Evolutionary conservation across 1,140 invertebrate species (phyloP).

Genomic region (Pachyrhynchus sulphureomaculatus): DNA sequence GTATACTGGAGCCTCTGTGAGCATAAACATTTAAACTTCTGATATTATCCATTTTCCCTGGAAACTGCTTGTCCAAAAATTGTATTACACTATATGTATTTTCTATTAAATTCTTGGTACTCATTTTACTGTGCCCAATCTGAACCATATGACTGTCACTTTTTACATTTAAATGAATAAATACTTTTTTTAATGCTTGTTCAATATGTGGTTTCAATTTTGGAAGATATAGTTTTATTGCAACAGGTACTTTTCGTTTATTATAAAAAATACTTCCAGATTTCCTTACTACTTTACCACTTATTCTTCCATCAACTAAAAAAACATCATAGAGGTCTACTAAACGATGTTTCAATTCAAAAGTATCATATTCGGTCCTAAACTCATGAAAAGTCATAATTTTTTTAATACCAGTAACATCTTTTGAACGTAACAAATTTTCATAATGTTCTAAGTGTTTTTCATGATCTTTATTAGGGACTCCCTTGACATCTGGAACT

Average conservation of each 20-base stretch:
- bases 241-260: conserved; percentile 61
- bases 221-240: conserved; percentile 56
- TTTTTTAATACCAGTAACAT: conserved; percentile 54
- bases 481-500: conserved; percentile 55
- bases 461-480: conserved; percentile 58
- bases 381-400: conserved; percentile 63
- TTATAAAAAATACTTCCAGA: conserved; percentile 63
- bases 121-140: conserved; percentile 61
- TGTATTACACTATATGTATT: conserved; percentile 59
- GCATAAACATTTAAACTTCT: conserved; percentile 60
- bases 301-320: conserved; percentile 62
- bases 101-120: conserved; percentile 55
- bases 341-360: conserved; percentile 62
- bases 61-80: conserved; percentile 57
- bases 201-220: conserved; percentile 62
- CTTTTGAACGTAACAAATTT: conserved; percentile 55
- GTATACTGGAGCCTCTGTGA: conserved; percentile 53
- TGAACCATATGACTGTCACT: conserved; percentile 59
- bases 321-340: conserved; percentile 64
- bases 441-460: conserved; percentile 61
- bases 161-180: conserved; percentile 57
- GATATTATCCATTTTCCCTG: conserved; percentile 66
- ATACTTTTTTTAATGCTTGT: conserved; percentile 59
- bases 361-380: conserved; percentile 65
- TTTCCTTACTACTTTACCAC: conserved; percentile 61